Evolutionary conservation across 2,888 invertebrate species (phyloP).

Genomic region (Volucella inflata): DNA sequence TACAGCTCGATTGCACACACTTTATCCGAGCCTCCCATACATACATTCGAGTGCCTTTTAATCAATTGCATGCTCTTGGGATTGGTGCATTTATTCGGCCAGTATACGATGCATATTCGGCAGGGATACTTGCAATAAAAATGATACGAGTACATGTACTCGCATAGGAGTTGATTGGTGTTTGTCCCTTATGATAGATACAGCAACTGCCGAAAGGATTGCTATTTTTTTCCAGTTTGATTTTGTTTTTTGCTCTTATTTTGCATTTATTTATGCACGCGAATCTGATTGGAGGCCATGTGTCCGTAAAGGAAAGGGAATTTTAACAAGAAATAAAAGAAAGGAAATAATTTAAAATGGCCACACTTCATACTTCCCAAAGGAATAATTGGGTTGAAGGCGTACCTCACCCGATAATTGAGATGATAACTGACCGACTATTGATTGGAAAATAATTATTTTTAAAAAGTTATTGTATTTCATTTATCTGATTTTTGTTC

Average conservation of each 20-base stretch:
- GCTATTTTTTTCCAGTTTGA: constrained; percentile 25
- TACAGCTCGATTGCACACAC: constrained; percentile 57
- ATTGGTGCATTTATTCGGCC: constrained; percentile 64
- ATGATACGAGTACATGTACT: background rate
- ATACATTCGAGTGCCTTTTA: constrained; percentile 15
- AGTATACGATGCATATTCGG: constrained; percentile 50
- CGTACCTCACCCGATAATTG: too few species aligned
- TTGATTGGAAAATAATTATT: too few species aligned
- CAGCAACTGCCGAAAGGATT: constrained; percentile 42
- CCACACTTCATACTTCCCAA: constrained; percentile 1
- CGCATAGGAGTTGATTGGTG: constrained; percentile 40
- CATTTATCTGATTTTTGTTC: too few species aligned
- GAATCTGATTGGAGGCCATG: constrained; percentile 65
- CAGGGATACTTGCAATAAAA: constrained; percentile 44
- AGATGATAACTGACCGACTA: too few species aligned
- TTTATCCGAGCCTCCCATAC: background rate
- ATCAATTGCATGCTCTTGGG: constrained; percentile 66
- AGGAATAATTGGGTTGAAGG: too few species aligned
- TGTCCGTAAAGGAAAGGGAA: constrained; percentile 31
- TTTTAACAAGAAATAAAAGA: constrained; percentile 2
- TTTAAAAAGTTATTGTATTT: too few species aligned
- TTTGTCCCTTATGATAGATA: constrained; percentile 53
- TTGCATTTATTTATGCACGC: constrained; percentile 35
- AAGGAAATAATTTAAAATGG: constrained; percentile 43
- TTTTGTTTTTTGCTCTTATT: constrained; percentile 28